Evolutionary conservation across 2,113 vertebrate species (phyloP).

Genomic region (Tychaedon coryphoeus): DNA sequence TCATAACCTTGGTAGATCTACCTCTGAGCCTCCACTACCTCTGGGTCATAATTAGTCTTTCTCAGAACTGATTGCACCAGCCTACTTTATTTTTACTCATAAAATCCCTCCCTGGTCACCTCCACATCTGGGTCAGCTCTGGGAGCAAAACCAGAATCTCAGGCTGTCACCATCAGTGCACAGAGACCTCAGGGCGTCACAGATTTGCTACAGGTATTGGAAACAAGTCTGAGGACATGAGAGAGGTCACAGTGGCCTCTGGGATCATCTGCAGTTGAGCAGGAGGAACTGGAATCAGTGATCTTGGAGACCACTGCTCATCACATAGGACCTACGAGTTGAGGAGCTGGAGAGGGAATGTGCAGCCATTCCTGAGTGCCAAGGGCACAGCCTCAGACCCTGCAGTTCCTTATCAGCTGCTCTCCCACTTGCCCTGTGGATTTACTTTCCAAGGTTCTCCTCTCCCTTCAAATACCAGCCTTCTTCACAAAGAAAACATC

Average conservation of each 20-base stretch:
- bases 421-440: neutral
- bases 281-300: neutral
- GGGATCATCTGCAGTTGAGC: neutral
- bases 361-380: neutral
- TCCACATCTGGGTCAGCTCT: neutral
- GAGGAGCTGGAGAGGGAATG: neutral
- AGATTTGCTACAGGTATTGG: neutral
- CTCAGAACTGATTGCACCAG: neutral
- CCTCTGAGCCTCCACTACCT: neutral
- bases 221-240: neutral
- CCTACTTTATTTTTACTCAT: neutral
- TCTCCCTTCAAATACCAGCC: neutral
- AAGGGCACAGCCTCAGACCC: accelerated
- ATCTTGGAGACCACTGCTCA: neutral
- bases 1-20: neutral
- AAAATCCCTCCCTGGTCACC: neutral
- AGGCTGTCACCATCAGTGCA: neutral
- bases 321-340: too few species aligned
- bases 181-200: neutral
- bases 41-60: neutral
- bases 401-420: neutral
- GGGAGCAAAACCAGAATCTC: neutral
- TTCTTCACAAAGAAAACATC: neutral
- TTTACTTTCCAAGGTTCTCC: neutral
- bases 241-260: neutral